Percentiles rank a stretch among this genome's conserved stretches.
These are phyloP conservation scores for Myoxocephalus aenaeus DNA, from an alignment of 2,797 vertebrate genomes.

Conservation along the genomic window DNA sequence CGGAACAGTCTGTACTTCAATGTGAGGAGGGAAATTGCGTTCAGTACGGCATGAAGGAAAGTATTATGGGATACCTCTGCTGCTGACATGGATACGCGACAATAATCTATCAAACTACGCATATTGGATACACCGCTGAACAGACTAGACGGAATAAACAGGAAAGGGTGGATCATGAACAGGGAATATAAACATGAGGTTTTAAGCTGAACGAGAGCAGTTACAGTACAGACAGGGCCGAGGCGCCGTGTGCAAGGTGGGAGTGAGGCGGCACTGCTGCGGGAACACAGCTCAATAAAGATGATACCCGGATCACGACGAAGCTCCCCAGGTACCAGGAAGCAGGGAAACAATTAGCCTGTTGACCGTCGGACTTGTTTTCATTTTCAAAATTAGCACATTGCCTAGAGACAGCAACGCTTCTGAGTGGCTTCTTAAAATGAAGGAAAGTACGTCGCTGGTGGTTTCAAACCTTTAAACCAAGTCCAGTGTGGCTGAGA, in stretches of 20 bases:
- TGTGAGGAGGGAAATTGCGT: constrained; percentile 23
- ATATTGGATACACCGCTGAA: neutral
- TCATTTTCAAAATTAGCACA: neutral
- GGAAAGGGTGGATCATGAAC: neutral
- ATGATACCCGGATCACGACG: neutral
- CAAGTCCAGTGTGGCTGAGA: neutral
- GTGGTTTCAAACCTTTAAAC: neutral
- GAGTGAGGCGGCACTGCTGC: neutral
- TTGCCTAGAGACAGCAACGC: constrained; percentile 52
- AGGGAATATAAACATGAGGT: constrained; percentile 10
- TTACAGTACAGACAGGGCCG: neutral
- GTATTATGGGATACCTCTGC: constrained; percentile 18
- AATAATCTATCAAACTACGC: constrained; percentile 24
- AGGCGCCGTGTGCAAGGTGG: neutral
- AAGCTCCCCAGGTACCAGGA: neutral
- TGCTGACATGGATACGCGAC: constrained; percentile 27
- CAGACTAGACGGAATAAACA: neutral
- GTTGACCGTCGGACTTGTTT: neutral
- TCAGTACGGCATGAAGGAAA: constrained; percentile 21
- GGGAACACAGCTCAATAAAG: constrained; percentile 1
- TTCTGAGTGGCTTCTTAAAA: constrained; percentile 6
- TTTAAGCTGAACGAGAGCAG: neutral
- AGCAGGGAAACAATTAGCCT: neutral
- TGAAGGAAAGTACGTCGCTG: neutral
- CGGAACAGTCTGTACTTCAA: constrained; percentile 31